A percentile compares a stretch with the other conserved stretches of the same genome.
phyloP scores from a whole-genome alignment of 1,140 invertebrate genomes.

The silkworm (Bombyx mori) region DNA sequence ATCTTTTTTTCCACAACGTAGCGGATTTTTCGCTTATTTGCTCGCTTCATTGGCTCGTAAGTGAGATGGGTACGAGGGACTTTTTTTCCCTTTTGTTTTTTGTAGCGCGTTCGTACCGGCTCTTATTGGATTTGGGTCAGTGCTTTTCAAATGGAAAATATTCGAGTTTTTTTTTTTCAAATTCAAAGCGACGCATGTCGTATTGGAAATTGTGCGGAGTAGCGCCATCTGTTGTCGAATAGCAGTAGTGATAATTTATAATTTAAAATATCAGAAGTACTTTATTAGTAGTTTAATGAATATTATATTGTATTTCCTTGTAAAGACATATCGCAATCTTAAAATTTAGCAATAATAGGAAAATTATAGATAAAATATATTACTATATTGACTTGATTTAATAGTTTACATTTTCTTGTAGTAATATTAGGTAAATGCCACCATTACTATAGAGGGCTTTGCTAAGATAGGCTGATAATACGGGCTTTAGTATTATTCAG shows the following conservation, averaged over 20 bases:
- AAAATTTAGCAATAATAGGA: too few species aligned
- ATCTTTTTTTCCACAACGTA: conserved; percentile 61
- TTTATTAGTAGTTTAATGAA: too few species aligned
- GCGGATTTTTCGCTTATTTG: conserved; percentile 68
- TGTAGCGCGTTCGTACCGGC: conserved; percentile 28
- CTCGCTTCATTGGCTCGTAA: conserved; percentile 68
- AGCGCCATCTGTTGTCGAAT: conserved; percentile 26
- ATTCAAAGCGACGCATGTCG: conserved; percentile 11
- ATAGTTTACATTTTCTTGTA: too few species aligned
- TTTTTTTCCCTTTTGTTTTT: conserved; percentile 48
- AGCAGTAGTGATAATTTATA: conserved; percentile 5
- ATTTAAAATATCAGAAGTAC: not conserved
- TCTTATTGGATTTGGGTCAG: conserved; percentile 54
- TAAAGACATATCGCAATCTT: too few species aligned
- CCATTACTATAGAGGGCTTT: too few species aligned
- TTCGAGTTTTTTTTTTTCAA: conserved; percentile 17
- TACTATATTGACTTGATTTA: too few species aligned
- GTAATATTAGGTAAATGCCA: too few species aligned
- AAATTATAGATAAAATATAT: too few species aligned
- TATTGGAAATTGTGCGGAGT: conserved; percentile 6
- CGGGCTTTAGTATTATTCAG: too few species aligned
- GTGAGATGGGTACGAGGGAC: conserved; percentile 52
- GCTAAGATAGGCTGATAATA: too few species aligned
- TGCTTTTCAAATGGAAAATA: conserved; percentile 12
- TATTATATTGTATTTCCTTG: too few species aligned